Percentiles rank a stretch among this genome's conserved stretches.
Conservation (phyloP, 2,113 vertebrate species). For the Ammodramus savannarum region DNA sequence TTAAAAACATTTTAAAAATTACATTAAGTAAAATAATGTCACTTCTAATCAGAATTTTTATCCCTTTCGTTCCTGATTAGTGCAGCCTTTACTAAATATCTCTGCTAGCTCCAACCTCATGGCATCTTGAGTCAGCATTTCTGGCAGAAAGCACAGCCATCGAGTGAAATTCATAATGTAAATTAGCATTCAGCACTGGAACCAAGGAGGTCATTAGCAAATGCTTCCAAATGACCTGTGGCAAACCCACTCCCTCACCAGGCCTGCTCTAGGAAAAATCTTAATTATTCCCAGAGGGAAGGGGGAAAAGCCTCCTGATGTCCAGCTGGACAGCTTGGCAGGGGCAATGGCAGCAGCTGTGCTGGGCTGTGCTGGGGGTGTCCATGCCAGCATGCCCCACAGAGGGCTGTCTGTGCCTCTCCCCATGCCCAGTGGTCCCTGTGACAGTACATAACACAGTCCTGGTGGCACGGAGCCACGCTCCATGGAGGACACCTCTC, state of each 20-base stretch:
- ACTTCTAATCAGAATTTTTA: slow-evolving; percentile 39
- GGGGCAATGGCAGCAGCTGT: not conserved
- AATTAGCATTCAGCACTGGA: not conserved
- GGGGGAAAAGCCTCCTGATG: not conserved
- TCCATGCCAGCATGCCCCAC: accelerated
- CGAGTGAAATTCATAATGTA: not conserved
- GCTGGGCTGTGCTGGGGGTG: not conserved
- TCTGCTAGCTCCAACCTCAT: not conserved
- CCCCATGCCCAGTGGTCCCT: not conserved
- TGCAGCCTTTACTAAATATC: not conserved
- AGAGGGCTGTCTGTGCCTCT: accelerated
- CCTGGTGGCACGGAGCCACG: not conserved
- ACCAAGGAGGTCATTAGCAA: not conserved
- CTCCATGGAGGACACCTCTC: not conserved
- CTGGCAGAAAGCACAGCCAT: not conserved
- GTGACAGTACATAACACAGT: not conserved
- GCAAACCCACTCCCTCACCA: not conserved
- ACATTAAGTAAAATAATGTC: slow-evolving; percentile 24
- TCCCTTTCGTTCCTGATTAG: not conserved
- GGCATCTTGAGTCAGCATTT: slow-evolving; percentile 41
- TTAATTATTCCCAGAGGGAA: not conserved
- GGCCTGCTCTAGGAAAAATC: not conserved
- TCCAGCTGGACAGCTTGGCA: not conserved
- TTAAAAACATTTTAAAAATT: slow-evolving; percentile 10
- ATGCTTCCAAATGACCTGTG: slow-evolving; percentile 12